Evolutionary conservation across 2,797 vertebrate genomes (phyloP).

Genomic region (Hirundo rustica): DNA sequence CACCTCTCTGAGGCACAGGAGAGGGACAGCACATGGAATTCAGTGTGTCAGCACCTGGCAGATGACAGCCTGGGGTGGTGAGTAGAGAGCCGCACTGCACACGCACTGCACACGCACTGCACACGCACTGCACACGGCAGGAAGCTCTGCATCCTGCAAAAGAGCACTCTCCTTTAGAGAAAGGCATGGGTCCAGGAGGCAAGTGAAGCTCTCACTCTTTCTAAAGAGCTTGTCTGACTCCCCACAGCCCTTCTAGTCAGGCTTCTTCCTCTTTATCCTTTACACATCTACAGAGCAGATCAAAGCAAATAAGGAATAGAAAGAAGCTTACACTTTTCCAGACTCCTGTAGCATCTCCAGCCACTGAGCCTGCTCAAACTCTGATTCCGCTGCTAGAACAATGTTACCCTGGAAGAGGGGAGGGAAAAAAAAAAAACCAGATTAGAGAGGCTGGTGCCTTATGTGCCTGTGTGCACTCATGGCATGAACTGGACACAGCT

Average conservation of each 20-base stretch:
- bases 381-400: slow-evolving; percentile 90
- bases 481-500: neutral
- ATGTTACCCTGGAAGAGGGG: slow-evolving; percentile 84
- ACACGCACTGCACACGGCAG: rapidly evolving
- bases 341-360: slow-evolving; percentile 95
- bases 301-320: neutral
- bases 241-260: neutral
- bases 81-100: neutral
- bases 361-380: slow-evolving; percentile 92
- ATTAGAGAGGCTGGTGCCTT: neutral
- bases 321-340: slow-evolving; percentile 90
- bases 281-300: neutral
- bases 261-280: neutral
- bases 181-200: neutral
- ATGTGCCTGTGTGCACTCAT: neutral
- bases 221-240: neutral
- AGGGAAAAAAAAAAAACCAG: neutral
- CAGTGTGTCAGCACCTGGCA: neutral
- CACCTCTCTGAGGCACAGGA: neutral
- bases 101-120: neutral
- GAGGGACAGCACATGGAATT: neutral
- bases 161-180: neutral
- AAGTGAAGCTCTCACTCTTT: neutral
- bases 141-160: neutral
- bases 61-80: neutral